A percentile compares a stretch with the other conserved stretches of the same genome.
phyloP scores from a whole-genome alignment of 2,113 vertebrate species.

The Platysteira castanea region DNA sequence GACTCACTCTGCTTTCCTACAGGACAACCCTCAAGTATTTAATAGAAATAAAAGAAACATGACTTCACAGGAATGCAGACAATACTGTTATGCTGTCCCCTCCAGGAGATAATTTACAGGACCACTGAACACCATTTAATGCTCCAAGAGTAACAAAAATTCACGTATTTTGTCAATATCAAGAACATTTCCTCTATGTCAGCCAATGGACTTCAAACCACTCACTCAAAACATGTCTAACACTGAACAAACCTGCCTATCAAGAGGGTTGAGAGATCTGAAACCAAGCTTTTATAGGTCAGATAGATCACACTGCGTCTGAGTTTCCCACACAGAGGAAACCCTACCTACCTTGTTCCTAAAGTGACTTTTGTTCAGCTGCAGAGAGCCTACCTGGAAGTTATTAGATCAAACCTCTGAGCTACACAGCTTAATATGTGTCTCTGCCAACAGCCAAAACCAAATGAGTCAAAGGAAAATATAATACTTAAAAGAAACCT shows the following conservation, averaged over 20 bases:
- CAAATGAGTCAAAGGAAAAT: background rate
- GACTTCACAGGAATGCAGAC: background rate
- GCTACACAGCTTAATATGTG: background rate
- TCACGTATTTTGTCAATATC: background rate
- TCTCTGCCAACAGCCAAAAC: background rate
- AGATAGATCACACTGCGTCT: background rate
- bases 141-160: background rate
- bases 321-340: background rate
- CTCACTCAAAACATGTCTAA: background rate
- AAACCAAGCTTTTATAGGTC: background rate
- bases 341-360: background rate
- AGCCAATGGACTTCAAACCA: background rate
- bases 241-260: background rate
- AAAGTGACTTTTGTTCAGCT: background rate
- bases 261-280: background rate
- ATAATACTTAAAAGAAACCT: background rate
- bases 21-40: background rate
- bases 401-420: background rate
- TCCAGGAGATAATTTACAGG: background rate
- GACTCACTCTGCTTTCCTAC: background rate
- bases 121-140: background rate
- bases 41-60: background rate
- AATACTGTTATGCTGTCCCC: background rate
- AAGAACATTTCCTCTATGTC: background rate
- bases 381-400: background rate